Conservation (phyloP, 2,888 invertebrate genomes). For the Torymus tubicola region DNA sequence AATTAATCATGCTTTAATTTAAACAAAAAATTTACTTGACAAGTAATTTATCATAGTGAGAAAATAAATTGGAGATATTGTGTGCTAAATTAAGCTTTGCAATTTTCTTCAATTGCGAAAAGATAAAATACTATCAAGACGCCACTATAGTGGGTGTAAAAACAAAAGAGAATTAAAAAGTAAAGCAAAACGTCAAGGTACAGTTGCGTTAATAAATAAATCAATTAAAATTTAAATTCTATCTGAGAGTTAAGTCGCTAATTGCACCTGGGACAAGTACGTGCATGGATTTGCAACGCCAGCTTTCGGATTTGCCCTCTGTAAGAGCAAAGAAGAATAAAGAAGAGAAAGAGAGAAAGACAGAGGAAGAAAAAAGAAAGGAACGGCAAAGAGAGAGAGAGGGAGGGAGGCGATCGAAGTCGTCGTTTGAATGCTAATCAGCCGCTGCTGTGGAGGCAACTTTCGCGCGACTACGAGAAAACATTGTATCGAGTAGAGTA, state of each 20-base stretch:
- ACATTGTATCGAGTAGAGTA: constrained; percentile 21
- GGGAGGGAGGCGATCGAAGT: constrained; percentile 51
- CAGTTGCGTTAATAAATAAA: constrained; percentile 66
- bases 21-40: no score
- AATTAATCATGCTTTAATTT: no score
- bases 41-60: no score
- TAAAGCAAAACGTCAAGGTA: constrained; percentile 58
- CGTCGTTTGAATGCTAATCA: constrained; percentile 64
- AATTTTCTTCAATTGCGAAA: no score
- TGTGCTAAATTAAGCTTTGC: no score
- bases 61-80: no score
- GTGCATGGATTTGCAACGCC: constrained; percentile 67
- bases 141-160: not conserved
- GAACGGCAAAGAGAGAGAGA: constrained; percentile 4
- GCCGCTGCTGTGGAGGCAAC: constrained; percentile 27
- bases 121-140: no score
- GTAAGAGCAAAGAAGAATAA: constrained; percentile 23
- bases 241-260: constrained; percentile 68
- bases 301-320: constrained; percentile 33
- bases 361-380: not conserved
- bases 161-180: not conserved
- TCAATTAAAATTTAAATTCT: constrained; percentile 71
- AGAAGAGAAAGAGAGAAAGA: not conserved
- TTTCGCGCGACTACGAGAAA: constrained; percentile 36
- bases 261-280: constrained; percentile 67